Base-by-base conservation (phyloP, 2,888 invertebrate species). In the Melanotus villosus region DNA sequence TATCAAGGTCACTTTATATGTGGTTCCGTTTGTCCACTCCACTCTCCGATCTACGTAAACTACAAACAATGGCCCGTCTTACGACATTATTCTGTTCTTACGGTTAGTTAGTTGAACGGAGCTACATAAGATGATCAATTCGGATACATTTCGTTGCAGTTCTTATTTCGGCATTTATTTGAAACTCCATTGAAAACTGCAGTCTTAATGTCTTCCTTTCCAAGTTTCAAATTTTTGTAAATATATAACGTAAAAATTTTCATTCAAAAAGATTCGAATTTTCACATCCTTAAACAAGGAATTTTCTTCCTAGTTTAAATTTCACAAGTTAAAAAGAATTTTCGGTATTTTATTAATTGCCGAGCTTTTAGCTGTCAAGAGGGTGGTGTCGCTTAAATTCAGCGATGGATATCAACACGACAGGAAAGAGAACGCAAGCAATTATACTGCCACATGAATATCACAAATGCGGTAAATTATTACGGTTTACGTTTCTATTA, bases 1-100 rank as follows among this genome's bases (percentile, higher is more conserved):
- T 56, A 38, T 38, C 56, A 56, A 56, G 56, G 56, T 56, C 56
- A 38, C 32, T 56, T 56, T 56, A 36, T 56, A 36, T 23, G n/a
- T 36, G 5, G 23, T 34, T 56, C 56, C 38, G 52, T 23, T 30
- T 52, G 32, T 52, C 18, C 32, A 16, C 10, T 52, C 19, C 32
- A 26, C 2, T 50, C 26, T 50, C 2, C 23, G n/a, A 12, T 30
- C 32, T 52, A n/a, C 52, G 34, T 26, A 32, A 52, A 32, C 32
- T 52, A 32, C 23, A 30, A 52, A 52, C 32, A 52, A 32, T 34
- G 32, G n/a, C 32, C 19, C 18, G 32, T 14, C 52, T 34, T 32
- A 32, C 5, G 2, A 5, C 18, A 52, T 32, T 52, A 32, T 18
- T n/a, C 50, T 34, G 34, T 26, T 12, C 26, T 52, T 1, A 6